A percentile compares a stretch with the other conserved stretches of the same genome.
These are phyloP conservation scores for Aptenodytes forsteri DNA, from an alignment of 2,113 vertebrate species.

Conservation along the genomic window DNA sequence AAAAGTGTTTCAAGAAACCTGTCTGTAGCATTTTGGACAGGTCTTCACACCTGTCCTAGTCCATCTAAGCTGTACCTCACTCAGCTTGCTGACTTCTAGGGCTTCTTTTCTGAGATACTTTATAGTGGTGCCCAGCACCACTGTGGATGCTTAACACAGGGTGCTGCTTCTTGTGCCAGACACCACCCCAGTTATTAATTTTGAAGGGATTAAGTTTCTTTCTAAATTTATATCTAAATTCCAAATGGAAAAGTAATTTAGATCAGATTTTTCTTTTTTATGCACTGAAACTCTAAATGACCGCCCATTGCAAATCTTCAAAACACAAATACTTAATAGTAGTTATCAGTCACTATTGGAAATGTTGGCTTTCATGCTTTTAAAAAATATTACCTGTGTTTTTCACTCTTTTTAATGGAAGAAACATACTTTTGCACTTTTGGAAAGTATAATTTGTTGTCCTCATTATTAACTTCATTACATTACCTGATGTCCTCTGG, in stretches of 20 bases:
- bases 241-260: background rate
- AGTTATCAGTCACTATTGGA: background rate
- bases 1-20: background rate
- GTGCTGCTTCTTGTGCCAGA: background rate
- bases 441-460: background rate
- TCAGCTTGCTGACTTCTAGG: background rate
- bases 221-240: background rate
- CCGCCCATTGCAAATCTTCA: background rate
- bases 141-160: background rate
- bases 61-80: background rate
- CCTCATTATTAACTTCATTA: background rate
- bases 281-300: background rate
- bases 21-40: background rate
- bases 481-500: background rate
- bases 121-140: accelerated
- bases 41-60: background rate
- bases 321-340: background rate
- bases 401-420: background rate
- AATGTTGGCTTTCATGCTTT: background rate
- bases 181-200: background rate
- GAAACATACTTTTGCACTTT: background rate
- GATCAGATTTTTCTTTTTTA: background rate
- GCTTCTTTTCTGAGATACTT: background rate
- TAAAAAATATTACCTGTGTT: background rate
- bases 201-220: background rate